Evolutionary conservation across 2,888 invertebrate genomes (phyloP).

Genomic region (Athetis lepigone): DNA sequence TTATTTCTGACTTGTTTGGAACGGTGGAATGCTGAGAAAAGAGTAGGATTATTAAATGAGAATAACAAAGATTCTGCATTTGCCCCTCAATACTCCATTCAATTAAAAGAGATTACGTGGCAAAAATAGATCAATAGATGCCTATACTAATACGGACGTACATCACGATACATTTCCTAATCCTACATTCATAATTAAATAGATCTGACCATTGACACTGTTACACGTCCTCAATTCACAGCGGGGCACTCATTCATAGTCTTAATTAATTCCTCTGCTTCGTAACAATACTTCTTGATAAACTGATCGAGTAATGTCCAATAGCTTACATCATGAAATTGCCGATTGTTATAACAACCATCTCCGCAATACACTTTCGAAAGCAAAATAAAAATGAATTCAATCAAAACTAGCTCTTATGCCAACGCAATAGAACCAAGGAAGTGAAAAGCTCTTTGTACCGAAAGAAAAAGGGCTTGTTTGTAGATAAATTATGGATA

Average conservation of each 20-base stretch:
- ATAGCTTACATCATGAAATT: slow-evolving; percentile 66
- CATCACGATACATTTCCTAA: slow-evolving; percentile 28
- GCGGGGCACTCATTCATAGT: slow-evolving; percentile 55
- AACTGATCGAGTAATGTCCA: slow-evolving; percentile 56
- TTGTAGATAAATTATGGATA: slow-evolving; percentile 67
- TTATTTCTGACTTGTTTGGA: too few species aligned
- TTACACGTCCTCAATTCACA: slow-evolving; percentile 36
- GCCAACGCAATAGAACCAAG: slow-evolving; percentile 25
- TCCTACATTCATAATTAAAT: slow-evolving; percentile 19
- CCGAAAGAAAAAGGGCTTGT: slow-evolving; percentile 19
- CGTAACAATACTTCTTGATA: slow-evolving; percentile 57
- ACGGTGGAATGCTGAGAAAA: too few species aligned
- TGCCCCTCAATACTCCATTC: too few species aligned
- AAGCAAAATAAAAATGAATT: slow-evolving; percentile 21
- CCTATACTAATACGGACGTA: slow-evolving; percentile 9
- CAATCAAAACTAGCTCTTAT: slow-evolving; percentile 36
- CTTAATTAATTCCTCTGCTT: slow-evolving; percentile 60
- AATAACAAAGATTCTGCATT: too few species aligned
- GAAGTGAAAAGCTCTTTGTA: slow-evolving; percentile 27
- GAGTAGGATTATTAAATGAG: too few species aligned
- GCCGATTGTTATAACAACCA: slow-evolving; percentile 61
- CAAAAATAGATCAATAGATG: neutral
- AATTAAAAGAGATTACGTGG: too few species aligned
- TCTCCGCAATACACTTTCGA: slow-evolving; percentile 8
- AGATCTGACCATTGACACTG: slow-evolving; percentile 18